These are phyloP conservation scores for Camponotus floridanus DNA, from an alignment of 1,140 invertebrate genomes.

Conservation along the genomic window DNA sequence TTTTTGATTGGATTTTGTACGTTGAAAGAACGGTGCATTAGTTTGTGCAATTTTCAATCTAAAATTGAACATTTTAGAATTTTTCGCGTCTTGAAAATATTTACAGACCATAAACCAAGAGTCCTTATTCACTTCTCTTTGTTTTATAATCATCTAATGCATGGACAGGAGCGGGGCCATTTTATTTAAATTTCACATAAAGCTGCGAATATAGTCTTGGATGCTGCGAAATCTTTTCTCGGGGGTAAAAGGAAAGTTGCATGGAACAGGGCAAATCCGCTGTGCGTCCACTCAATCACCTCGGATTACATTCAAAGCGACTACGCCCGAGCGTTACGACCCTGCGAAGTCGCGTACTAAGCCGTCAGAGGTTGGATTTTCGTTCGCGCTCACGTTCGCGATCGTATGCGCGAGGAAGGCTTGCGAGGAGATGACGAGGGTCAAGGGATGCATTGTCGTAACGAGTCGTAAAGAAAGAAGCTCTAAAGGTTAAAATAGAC, in stretches of 20 bases:
- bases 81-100: neutral
- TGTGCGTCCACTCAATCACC: constrained; percentile 59
- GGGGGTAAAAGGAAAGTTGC: constrained; percentile 4
- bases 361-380: constrained; percentile 18
- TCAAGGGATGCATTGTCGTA: constrained; percentile 65
- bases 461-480: constrained; percentile 56
- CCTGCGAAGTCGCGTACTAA: constrained; percentile 35
- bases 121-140: neutral
- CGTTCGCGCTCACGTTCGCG: neutral
- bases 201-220: neutral
- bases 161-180: neutral
- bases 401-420: constrained; percentile 26
- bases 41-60: neutral
- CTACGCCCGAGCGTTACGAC: constrained; percentile 12
- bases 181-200: constrained; percentile 43
- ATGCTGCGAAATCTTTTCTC: constrained; percentile 20
- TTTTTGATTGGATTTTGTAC: neutral
- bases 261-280: constrained; percentile 27
- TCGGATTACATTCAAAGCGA: constrained; percentile 42
- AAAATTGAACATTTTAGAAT: neutral
- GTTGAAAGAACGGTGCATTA: neutral
- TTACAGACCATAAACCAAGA: neutral
- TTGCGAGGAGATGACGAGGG: constrained; percentile 49
- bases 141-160: neutral
- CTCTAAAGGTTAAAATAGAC: constrained; percentile 55